Percentiles rank a stretch among this genome's conserved stretches.
Evolutionary conservation across 2,888 invertebrate species (phyloP).

Genomic region (Caenorhabditis doughertyi): DNA sequence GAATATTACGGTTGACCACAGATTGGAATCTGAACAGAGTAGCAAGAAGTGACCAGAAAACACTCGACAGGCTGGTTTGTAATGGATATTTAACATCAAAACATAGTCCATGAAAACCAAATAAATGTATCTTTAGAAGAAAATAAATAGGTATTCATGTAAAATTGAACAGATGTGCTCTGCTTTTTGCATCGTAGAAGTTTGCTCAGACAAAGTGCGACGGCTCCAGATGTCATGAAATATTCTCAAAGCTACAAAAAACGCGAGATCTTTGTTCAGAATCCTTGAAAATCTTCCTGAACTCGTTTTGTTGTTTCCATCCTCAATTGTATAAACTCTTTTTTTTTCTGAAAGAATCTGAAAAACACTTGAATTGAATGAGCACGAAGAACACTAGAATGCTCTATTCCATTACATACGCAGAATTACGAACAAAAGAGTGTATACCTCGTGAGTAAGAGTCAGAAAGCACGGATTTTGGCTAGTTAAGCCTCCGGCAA

Average conservation of each 20-base stretch:
- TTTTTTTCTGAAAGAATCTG: not conserved
- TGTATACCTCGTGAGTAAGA: constrained; percentile 10
- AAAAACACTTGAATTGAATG: constrained; percentile 18
- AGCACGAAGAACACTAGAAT: constrained; percentile 8
- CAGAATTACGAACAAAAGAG: constrained; percentile 30
- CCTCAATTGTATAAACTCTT: constrained; percentile 5
- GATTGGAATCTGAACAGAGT: not conserved
- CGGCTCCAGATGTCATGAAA: constrained; percentile 12
- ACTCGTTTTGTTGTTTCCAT: not conserved
- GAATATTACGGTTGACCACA: too few species aligned
- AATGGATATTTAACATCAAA: constrained; percentile 4
- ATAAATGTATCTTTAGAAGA: constrained; percentile 13
- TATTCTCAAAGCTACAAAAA: constrained; percentile 4
- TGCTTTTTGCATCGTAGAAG: not conserved
- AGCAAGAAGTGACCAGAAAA: not conserved
- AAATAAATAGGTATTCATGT: constrained; percentile 9
- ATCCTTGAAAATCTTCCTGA: not conserved
- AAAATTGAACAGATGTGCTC: constrained; percentile 14
- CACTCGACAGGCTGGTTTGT: constrained; percentile 6
- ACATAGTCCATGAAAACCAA: constrained; percentile 12
- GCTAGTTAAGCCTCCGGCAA: constrained; percentile 26
- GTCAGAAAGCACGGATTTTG: not conserved
- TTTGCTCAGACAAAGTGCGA: constrained; percentile 11
- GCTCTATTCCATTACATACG: constrained; percentile 39
- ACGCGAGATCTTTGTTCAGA: not conserved